Evolutionary conservation across 2,888 invertebrate species (phyloP), one percentile per base, ranked within the genome.

Genomic region (Digitonthophagus gazella): DNA sequence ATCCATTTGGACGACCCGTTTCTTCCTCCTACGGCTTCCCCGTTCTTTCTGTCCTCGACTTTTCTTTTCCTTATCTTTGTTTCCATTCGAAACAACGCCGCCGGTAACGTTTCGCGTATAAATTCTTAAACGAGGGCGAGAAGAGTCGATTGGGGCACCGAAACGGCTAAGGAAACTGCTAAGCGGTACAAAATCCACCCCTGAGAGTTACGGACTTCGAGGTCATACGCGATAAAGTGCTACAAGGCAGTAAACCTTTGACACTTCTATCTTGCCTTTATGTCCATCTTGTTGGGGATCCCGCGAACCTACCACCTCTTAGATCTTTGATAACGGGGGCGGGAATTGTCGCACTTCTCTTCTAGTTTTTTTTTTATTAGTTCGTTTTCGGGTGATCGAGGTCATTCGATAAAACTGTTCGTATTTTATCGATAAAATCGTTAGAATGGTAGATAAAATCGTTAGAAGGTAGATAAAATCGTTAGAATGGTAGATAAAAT

Each of bases 321-420:
- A 61, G 74, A 74, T 74, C 67, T 18, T 66, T 73, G 75, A 75
- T 75, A 75, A 72, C 72, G 19, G 67, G 68, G 74, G 72, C 73
- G 75, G 75, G 67, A 71, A 75, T 67, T 72, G 73, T 67, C 70
- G 69, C 72, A 73, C 71, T 73, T 72, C 70, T 67, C 72, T 74
- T 66, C 61, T 69, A 68, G 67, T 72, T 67, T 67, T 73, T 74
- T 74, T 19, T 61, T 18, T 44, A 44, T 44, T 44, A n/a, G n/a
- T n/a, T n/a, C n/a, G n/a, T n/a, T n/a, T n/a, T n/a, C n/a, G 19
- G 65, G 19, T 1, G 11, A 8, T 16, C 18, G 19, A 2, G n/a
- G 61, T 61, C 20, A 61, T 61, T 4, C 2, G 61, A 61, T 61
- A 14, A 61, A 19, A 2, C 18, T 0, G n/a, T 61, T 19, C 18